Evolutionary conservation across 2,888 invertebrate species (phyloP).

Genomic region (Bhutanitis thaidina): DNA sequence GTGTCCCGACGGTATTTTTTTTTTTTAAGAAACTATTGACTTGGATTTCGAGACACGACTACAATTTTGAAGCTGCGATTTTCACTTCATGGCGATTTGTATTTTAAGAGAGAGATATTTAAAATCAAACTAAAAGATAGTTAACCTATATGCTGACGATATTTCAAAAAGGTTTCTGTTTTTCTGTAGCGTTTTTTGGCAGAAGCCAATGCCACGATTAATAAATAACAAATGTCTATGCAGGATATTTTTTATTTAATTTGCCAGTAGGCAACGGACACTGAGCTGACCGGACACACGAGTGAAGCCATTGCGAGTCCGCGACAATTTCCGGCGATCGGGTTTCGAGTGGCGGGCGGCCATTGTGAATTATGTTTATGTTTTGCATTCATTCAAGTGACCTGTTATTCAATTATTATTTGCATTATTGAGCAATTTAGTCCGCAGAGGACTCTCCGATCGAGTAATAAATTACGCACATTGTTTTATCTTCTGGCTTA

Average conservation of each 20-base stretch:
- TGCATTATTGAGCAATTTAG: slow-evolving; percentile 1
- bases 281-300: slow-evolving; percentile 13
- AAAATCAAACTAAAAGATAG: no score
- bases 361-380: background rate
- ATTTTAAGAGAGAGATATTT: no score
- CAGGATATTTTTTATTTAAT: background rate
- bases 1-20: slow-evolving; percentile 1
- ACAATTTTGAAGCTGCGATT: background rate
- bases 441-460: no score
- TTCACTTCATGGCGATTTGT: no score
- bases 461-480: no score
- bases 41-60: background rate
- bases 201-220: no score
- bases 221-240: no score
- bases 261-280: slow-evolving; percentile 3
- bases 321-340: slow-evolving; percentile 13
- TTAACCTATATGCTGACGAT: no score
- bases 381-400: background rate
- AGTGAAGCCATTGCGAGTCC: slow-evolving; percentile 8
- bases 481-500: no score
- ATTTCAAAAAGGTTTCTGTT: no score
- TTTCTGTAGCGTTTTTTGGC: no score
- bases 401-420: slow-evolving; percentile 12
- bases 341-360: slow-evolving; percentile 7
- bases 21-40: background rate